These are phyloP conservation scores for Cheiracanthium punctorium DNA, from an alignment of 2,888 invertebrate genomes.

Conservation along the genomic window DNA sequence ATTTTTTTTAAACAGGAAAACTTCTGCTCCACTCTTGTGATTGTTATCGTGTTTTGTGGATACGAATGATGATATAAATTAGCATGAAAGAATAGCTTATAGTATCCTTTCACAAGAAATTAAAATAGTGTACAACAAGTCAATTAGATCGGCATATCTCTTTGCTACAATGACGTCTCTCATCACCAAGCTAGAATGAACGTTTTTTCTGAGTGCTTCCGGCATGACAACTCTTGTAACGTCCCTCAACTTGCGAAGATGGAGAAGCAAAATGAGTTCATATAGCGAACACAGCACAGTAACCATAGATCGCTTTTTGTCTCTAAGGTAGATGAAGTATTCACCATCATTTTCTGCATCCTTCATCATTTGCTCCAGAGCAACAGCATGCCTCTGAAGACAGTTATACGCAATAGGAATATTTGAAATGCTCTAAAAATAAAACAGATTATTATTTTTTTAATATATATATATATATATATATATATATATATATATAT, in stretches of 20 bases:
- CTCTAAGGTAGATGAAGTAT: background rate
- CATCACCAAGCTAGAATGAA: background rate
- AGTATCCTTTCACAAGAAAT: background rate
- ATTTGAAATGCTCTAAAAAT: constrained; percentile 5
- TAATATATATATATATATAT: no score
- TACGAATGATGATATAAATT: no score
- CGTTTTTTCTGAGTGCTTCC: background rate
- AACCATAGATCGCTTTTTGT: background rate
- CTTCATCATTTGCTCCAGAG: background rate
- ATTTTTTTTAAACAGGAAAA: no score
- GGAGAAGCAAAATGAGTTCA: background rate
- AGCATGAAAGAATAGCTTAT: no score
- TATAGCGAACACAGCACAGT: background rate
- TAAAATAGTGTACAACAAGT: background rate
- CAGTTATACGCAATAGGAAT: background rate
- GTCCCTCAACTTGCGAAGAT: background rate
- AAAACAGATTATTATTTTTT: no score
- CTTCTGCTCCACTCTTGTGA: no score
- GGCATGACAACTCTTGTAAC: background rate
- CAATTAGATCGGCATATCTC: background rate
- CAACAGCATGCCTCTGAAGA: background rate
- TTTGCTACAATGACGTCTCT: background rate
- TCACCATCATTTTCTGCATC: background rate
- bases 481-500: no score
- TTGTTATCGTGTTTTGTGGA: no score